Evolutionary conservation across 2,113 vertebrate genomes (phyloP).

Genomic region (Lynx canadensis): DNA sequence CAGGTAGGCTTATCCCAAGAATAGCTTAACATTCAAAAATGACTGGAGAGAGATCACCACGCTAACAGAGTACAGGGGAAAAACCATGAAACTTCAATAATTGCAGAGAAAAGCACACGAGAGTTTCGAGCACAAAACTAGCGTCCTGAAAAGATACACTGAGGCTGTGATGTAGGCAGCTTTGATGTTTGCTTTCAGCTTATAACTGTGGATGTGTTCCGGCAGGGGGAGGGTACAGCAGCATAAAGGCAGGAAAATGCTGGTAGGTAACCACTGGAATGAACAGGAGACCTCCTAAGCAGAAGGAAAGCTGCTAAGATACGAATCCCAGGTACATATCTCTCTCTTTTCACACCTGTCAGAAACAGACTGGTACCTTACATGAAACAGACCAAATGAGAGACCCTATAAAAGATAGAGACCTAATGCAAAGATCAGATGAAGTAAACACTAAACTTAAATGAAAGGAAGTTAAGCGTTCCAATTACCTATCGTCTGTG

Average conservation of each 20-base stretch:
- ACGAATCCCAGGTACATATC: background rate
- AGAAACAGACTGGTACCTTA: background rate
- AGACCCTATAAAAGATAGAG: background rate
- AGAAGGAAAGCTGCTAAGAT: background rate
- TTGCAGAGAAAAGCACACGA: background rate
- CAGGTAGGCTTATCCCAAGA: background rate
- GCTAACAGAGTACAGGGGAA: background rate
- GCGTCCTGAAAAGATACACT: background rate
- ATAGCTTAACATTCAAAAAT: background rate
- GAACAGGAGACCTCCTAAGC: too few relatives aligned
- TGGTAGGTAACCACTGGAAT: background rate
- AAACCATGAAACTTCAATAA: background rate
- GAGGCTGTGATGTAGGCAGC: background rate
- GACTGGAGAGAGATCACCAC: background rate
- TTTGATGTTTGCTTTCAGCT: background rate
- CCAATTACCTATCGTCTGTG: background rate
- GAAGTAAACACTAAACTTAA: background rate
- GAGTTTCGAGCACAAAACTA: background rate
- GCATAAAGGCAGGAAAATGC: background rate
- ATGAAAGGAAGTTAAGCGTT: background rate
- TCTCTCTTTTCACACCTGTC: background rate
- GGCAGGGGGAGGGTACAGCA: too few relatives aligned
- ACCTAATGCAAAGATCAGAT: background rate
- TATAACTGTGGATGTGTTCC: rapidly evolving
- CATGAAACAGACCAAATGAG: background rate